Base-by-base conservation (phyloP, 2,888 invertebrate species). In the Ophion slaviceki region DNA sequence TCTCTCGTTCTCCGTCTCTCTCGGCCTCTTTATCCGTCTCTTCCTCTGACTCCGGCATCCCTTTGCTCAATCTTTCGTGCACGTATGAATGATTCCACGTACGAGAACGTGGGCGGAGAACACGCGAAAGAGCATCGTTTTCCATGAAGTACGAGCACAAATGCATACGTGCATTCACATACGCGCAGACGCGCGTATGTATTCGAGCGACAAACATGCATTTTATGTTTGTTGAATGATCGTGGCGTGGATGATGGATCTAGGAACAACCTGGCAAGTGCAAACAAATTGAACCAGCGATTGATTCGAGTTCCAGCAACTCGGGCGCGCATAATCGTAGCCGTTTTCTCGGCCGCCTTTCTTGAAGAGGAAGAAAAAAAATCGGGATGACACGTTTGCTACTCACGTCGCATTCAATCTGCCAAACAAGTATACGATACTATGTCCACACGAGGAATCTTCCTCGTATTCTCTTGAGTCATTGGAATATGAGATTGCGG, bases 11-110 rank as follows among this genome's bases (percentile, higher is more conserved):
- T 17, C 14, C 6, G 11, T 70, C 70, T 68, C 45, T 45, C 40
- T 68, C 68, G 32, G 17, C 11, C 68, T 68, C 45, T 70, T 28
- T 28, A 5, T 45, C 40, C 61, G 2, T 74, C 74, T 62, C 11
- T 64, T 47, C n/a, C 40, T 53, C 47, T 84, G 74, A 67, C 47
- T 67, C 61, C 28, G 61, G 57, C 53, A 64, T 77, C 78, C 47
- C 45, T 61, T 14, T 11, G 47, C 47, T 53, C 53, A n/a, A 36
- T 40, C 57, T 53, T 70, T 61, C 45, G 53, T 53, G 24, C 45
- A n/a, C 78, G 57, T 75, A 79, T 75, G 70, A 78, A 82, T 81
- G 81, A 79, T 85, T 85, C 78, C 81, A 75, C 85, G 85, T 82
- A 79, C 32, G n/a, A 76, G 57, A 82, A 79, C 59, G 78, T 85